Evolutionary conservation across 2,113 vertebrate species (phyloP), one percentile per base, ranked within the genome.

Genomic region (Stigmatopora nigra): DNA sequence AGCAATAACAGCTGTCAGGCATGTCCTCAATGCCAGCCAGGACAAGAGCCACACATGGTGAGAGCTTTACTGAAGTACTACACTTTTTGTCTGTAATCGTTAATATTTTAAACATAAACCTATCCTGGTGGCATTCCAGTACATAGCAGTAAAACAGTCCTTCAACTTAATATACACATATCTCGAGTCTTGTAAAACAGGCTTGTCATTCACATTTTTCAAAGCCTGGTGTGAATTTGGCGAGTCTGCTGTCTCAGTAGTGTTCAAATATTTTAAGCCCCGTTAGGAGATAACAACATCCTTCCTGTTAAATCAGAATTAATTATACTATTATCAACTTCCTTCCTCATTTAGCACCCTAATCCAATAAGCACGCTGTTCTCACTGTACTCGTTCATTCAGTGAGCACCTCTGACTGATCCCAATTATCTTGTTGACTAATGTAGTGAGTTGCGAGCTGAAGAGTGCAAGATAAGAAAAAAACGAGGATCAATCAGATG

Each of bases 21-120:
- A 67, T 99, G 97, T 70, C 94, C 95, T 41, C 94, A 92, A 61
- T 99, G 97, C 2, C 94, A 94, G 73, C 93, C 94, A 0, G 97
- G 97, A 4, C 92, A 96, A 72, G 96, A 99, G 75, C 97, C 97
- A 0, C 92, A 94, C 74, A 94, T 95, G 94, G 97, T 99, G 89
- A 94, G 89, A 64, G 22, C 31, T 44, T 41, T 8, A 38, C 17
- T 41, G 11, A 53, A 20, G 8, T 53, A 53, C 11, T 53, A 53
- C 11, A 7, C 12, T 15, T 16, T 22, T 56, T 25, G 5, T 15
- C 11, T 48, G 14, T 31, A 14, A 12, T 35, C 1, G 22, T 56
- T 35, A 31, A 19, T 16, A n/a, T 17, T 36, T 58, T 15, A 35
- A 36, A 10, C 31, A 36, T 36, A 16, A 15, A 35, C 25, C 20